Evolutionary conservation across 2,113 vertebrate species (phyloP).

Genomic region (Thunnus maccoyii): DNA sequence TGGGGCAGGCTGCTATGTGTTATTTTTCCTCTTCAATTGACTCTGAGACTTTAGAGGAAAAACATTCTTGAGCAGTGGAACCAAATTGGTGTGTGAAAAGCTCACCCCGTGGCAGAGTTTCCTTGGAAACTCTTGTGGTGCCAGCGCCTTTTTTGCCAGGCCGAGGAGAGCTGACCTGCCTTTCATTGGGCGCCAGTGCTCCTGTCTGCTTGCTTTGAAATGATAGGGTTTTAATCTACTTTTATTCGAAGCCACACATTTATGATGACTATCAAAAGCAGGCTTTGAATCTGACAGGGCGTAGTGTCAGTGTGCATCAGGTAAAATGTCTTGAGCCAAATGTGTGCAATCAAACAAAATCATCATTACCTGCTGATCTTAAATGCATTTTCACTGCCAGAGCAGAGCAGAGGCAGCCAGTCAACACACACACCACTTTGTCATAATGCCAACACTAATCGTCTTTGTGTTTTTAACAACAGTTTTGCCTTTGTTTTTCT

Average conservation of each 20-base stretch:
- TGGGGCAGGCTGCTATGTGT: conserved; percentile 53
- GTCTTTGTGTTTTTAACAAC: conserved; percentile 54
- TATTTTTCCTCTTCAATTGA: conserved; percentile 72
- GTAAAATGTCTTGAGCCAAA: conserved; percentile 43
- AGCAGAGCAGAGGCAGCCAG: conserved; percentile 31
- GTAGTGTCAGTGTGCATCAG: conserved; percentile 25
- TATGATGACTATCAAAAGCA: conserved; percentile 65
- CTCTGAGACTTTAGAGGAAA: conserved; percentile 68
- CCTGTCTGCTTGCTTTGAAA: conserved; percentile 64
- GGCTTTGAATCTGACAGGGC: conserved; percentile 40
- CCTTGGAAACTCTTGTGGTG: conserved; percentile 71
- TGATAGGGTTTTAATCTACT: conserved; percentile 59
- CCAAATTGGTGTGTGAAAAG: conserved; percentile 59
- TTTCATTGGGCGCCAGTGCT: conserved; percentile 71
- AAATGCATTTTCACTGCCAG: conserved; percentile 45
- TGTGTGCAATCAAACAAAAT: conserved; percentile 55
- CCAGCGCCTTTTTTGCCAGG: conserved; percentile 59
- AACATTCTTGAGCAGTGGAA: conserved; percentile 72
- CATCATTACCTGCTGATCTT: conserved; percentile 50
- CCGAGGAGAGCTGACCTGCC: conserved; percentile 62
- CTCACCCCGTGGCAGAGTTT: conserved; percentile 73
- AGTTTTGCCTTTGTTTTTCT: conserved; percentile 49
- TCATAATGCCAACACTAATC: conserved; percentile 26
- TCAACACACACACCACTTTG: conserved; percentile 28
- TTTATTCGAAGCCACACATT: conserved; percentile 72